Conservation (phyloP, 2,797 vertebrate species). For the Anabas testudineus region DNA sequence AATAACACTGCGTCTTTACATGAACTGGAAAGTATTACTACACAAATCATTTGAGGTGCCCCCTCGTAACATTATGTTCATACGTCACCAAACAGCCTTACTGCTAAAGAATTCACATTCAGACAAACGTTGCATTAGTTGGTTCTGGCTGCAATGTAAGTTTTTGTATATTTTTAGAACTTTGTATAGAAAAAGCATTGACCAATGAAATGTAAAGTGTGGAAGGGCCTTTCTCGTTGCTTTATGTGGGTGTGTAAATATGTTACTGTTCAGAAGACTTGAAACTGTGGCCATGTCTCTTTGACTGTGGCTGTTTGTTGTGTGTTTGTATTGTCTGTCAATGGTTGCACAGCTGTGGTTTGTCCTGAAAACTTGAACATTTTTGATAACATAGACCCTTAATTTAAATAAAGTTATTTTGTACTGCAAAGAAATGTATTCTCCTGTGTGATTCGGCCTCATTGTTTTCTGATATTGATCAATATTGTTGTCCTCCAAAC, state of each 20-base stretch:
- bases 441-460: not conserved
- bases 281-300: conserved; percentile 49
- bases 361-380: conserved; percentile 80
- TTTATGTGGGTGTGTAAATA: conserved; percentile 17
- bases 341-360: conserved; percentile 71
- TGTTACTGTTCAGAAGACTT: conserved; percentile 52
- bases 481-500: not conserved
- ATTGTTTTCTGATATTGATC: not conserved
- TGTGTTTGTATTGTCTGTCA: conserved; percentile 17
- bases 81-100: not conserved
- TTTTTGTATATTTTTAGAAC: conserved; percentile 46
- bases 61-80: not conserved
- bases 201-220: conserved; percentile 22
- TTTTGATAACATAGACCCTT: conserved; percentile 57
- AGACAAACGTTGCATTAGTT: not conserved
- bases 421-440: not conserved
- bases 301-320: conserved; percentile 7
- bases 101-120: not conserved
- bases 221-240: conserved; percentile 20
- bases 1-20: conserved; percentile 16
- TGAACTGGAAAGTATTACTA: conserved; percentile 6
- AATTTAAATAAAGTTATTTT: conserved; percentile 71
- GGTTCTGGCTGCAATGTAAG: not conserved
- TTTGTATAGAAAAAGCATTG: conserved; percentile 7
- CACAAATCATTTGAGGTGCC: too few relatives aligned